Base-by-base conservation (phyloP, 2,113 vertebrate species). In the Cephalopholis sonnerati region DNA sequence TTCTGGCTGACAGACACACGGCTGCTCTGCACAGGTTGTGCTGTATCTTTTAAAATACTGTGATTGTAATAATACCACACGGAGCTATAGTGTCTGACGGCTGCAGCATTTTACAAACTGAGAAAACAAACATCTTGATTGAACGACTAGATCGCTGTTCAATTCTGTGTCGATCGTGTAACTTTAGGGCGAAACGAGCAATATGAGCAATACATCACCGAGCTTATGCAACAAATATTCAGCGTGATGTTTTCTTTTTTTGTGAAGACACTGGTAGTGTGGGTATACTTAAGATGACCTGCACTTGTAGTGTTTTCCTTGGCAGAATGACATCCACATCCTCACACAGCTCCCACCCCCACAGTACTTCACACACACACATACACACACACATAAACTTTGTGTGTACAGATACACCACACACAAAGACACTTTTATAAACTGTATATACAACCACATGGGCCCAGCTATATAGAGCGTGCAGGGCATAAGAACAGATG, bases 321-420 rank as follows among this genome's bases (percentile, higher is more conserved):
- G 79, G 79, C 79, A 91, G 79, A 77, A 69, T 81, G 84, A 85
- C 88, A 88, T 80, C 64, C 36, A 63, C 73, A 88, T 81, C 63
- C 58, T 83, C 66, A 79, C 75, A 76, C 75, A 80, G 76, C 58
- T 82, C 74, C 74, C 39, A 0, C 87, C 80, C 27, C 84, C 84
- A 84, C 82, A 87, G 17, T 62, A 5, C 83, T 61, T 65, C 59
- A 36, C 64, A 84, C 6, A 62, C 59, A 55, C 59, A 20, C 27
- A 41, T n/a, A 70, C 20, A 48, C n/a, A 54, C 46, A 72, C 24
- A 72, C 13, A 50, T 10, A 57, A n/a, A 63, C 59, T 41, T 41
- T 41, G 41, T 41, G 41, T 41, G 41, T 41, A 41, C 41, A 41
- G 2, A 51, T 11, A 36, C 20, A 36, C 22, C 12, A 51, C 44